phyloP scores from a whole-genome alignment of 2,797 vertebrate species.

The Alfaro cultratus region DNA sequence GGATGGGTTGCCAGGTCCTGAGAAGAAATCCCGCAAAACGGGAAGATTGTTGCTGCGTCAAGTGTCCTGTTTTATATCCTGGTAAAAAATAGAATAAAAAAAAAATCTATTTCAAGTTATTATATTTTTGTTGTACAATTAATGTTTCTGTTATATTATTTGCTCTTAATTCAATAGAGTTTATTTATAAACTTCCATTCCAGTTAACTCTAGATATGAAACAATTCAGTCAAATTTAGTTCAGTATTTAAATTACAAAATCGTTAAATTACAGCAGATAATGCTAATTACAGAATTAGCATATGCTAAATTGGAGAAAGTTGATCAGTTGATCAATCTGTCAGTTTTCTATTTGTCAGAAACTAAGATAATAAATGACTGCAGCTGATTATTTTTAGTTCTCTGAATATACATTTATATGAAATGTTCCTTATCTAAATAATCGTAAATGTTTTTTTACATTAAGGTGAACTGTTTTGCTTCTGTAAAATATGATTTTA shows the following conservation, averaged over 20 bases:
- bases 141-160: not conserved
- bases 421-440: too few species aligned
- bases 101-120: too few species aligned
- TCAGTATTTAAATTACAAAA: not conserved
- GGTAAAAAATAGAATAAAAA: not conserved
- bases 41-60: not conserved
- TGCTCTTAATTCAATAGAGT: not conserved
- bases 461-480: not conserved
- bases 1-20: slow-evolving; percentile 9
- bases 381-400: too few species aligned
- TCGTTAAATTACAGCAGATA: too few species aligned
- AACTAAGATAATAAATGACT: too few species aligned
- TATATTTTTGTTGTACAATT: too few species aligned
- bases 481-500: not conserved
- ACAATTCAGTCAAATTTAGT: not conserved
- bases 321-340: too few species aligned
- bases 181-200: not conserved
- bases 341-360: too few species aligned
- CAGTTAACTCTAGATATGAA: not conserved
- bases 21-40: not conserved
- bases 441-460: too few species aligned
- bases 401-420: too few species aligned
- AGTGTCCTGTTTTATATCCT: not conserved
- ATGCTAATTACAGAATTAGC: too few species aligned
- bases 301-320: too few species aligned